Evolutionary conservation across 1,140 invertebrate species (phyloP).

Genomic region (Megalonaias nervosa): DNA sequence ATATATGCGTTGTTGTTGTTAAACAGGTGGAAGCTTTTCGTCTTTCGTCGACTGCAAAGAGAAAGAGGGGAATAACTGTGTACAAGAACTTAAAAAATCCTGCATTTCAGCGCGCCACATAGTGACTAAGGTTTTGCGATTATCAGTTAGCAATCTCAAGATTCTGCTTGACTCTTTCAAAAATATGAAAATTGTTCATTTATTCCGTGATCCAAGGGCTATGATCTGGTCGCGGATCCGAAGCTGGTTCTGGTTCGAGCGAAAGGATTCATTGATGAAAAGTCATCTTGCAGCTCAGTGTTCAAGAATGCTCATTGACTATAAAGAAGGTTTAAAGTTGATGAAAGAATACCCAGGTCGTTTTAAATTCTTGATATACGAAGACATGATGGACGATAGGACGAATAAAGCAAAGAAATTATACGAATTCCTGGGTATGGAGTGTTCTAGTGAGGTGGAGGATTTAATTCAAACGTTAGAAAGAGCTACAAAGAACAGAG

Average conservation of each 20-base stretch:
- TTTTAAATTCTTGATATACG: conserved; percentile 25
- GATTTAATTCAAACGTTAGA: not conserved
- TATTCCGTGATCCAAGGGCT: conserved; percentile 25
- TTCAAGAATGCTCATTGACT: conserved; percentile 12
- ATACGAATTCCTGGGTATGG: conserved; percentile 18
- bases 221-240: conserved; percentile 21
- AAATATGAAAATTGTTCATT: conserved; percentile 21
- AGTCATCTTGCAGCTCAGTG: conserved; percentile 12
- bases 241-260: not conserved
- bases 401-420: conserved; percentile 4
- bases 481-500: not conserved
- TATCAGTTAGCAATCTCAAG: conserved; percentile 7
- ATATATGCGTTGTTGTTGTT: too few species aligned
- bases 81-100: too few species aligned
- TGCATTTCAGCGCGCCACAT: conserved; percentile 6
- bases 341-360: conserved; percentile 14
- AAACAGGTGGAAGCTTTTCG: too few species aligned
- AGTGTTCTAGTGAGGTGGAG: not conserved
- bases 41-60: too few species aligned
- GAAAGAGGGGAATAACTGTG: too few species aligned
- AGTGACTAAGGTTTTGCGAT: conserved; percentile 21
- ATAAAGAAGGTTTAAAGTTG: conserved; percentile 5
- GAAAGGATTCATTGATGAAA: not conserved
- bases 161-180: not conserved
- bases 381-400: conserved; percentile 6